These are phyloP conservation scores for Piscicola geometra DNA, from an alignment of 2,888 invertebrate genomes.

Conservation along the genomic window DNA sequence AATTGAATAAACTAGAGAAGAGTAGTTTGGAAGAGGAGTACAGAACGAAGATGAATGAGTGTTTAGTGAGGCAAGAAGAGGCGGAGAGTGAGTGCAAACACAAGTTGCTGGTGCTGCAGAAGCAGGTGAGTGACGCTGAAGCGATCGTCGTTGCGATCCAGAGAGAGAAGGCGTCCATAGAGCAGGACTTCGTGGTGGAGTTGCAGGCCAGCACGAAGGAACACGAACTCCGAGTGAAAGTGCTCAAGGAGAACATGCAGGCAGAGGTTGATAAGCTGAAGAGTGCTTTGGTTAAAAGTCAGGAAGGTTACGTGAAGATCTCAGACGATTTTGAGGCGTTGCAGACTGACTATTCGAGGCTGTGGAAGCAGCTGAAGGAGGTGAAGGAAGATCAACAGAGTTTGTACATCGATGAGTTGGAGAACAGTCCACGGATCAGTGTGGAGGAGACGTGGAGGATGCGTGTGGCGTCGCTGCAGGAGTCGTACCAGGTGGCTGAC, in stretches of 20 bases:
- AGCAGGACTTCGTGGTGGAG: conserved; percentile 35
- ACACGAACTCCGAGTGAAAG: conserved; percentile 27
- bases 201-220: conserved; percentile 27
- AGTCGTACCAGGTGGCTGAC: not conserved
- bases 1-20: conserved; percentile 11
- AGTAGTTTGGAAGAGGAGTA: conserved; percentile 8
- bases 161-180: conserved; percentile 38
- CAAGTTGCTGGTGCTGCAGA: conserved; percentile 14
- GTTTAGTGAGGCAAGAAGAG: conserved; percentile 23
- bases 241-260: conserved; percentile 32
- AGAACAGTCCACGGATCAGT: not conserved
- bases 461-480: conserved; percentile 21
- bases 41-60: not conserved
- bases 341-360: conserved; percentile 2
- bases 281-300: not conserved
- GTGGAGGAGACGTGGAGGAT: conserved; percentile 27
- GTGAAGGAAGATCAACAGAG: not conserved
- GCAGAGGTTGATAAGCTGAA: conserved; percentile 20
- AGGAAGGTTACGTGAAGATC: conserved; percentile 24
- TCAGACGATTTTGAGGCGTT: conserved; percentile 27
- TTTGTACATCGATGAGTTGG: not conserved
- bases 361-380: not conserved
- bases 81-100: conserved; percentile 9
- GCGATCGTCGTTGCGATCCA: conserved; percentile 26
- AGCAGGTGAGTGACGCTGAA: conserved; percentile 29